Conservation (phyloP, 2,113 vertebrate genomes). For the Nymphicus hollandicus region DNA sequence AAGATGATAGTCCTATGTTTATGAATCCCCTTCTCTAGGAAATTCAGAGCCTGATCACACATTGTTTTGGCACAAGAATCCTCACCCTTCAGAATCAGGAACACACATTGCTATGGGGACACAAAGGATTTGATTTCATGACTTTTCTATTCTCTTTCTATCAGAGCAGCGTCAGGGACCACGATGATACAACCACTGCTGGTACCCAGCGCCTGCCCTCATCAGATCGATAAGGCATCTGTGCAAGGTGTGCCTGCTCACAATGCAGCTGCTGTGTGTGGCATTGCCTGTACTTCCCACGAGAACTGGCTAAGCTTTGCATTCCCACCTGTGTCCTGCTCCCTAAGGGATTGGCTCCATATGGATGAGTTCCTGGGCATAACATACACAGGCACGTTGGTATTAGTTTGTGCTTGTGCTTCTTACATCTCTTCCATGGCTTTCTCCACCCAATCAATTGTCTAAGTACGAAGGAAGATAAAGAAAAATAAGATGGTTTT, state of each 20-base stretch:
- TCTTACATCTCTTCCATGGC: fast-evolving
- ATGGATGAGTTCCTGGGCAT: neutral
- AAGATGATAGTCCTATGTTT: too few species aligned
- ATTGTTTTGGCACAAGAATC: neutral
- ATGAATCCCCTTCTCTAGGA: neutral
- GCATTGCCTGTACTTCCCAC: neutral
- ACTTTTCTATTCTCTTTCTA: neutral
- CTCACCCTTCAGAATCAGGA: neutral
- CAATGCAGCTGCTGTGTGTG: neutral
- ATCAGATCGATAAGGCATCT: neutral
- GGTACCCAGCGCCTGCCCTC: neutral
- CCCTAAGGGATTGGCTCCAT: neutral
- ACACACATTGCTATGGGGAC: neutral
- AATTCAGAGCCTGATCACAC: neutral
- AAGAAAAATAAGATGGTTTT: neutral
- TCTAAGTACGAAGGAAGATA: neutral
- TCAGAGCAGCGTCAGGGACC: neutral
- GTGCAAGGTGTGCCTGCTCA: fast-evolving
- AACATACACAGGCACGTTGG: neutral
- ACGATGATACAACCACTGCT: fast-evolving
- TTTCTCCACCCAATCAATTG: neutral
- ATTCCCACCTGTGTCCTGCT: neutral
- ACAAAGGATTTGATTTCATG: neutral
- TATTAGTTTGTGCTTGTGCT: neutral
- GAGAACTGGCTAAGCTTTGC: neutral